Base-by-base conservation (phyloP, 1,140 invertebrate species). In the Musca domestica region DNA sequence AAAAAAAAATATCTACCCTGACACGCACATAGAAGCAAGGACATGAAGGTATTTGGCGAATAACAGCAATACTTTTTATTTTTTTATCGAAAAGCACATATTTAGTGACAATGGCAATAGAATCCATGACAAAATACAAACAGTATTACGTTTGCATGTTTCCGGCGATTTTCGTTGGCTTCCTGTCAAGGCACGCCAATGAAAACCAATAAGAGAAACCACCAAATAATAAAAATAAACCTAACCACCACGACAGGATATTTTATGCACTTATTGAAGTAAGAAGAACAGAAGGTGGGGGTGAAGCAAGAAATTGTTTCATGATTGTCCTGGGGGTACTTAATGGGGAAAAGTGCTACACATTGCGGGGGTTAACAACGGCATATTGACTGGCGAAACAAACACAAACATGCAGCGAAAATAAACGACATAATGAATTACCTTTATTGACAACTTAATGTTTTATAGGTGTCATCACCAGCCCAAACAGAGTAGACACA, bases 381-480 rank as follows among this genome's bases (percentile, higher is more conserved):
- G 5, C 34, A 12, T 12, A 41, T 41, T 12, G 34, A 41, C 12
- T 14, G n/a, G 27, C 6, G 27, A 41, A 41, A 41, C 12, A 41
- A 41, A 41, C 10, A 41, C 34, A n/a, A n/a, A n/a, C n/a, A 25
- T 12, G 10, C 3, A 20, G 27, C 41, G 30, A 19, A 61, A 19
- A 61, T 7, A 20, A 72, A 72, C 73, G 77, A 78, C 77, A 78
- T 78, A 78, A 78, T 78, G 76, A 78, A 78, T 78, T 78, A 78
- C 77, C 77, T 77, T 77, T 78, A 78, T 78, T 78, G 77, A 78
- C 77, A 78, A 77, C 56, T 78, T 78, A 78, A 78, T 78, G 76
- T 78, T 78, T 41, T 78, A 78, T 78, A 71, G 77, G 74, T 76
- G 76, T 68, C 63, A 67, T 68, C 65, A 14, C 34, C 48, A 30